Evolutionary conservation across 1,140 invertebrate genomes (phyloP), one percentile per base, ranked within the genome.

Genomic region (Trichonephila inaurata): DNA sequence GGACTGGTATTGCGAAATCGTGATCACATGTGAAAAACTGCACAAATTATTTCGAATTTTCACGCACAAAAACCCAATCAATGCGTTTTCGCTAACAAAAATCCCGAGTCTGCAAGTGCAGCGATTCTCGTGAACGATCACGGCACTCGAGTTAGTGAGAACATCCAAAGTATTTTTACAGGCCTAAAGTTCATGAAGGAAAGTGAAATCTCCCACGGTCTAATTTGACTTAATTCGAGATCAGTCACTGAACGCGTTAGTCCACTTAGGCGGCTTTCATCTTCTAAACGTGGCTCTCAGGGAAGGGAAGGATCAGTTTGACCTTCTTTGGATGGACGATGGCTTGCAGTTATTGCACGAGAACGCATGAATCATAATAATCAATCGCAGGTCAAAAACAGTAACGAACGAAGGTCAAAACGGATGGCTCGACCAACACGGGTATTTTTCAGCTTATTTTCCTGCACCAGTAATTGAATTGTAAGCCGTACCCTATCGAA

Each of bases 381-480:
- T 91, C 89, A 91, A 89, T 91, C 72, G 89, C 72, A n/a, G 89
- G 60, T 91, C 72, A 91, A 91, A 91, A 91, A 82, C 89, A 91
- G 89, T 91, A 82, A 91, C 89, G 89, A 91, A 91, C 89, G 60
- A 61, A 91, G 89, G 89, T 91, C 89, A 91, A 91, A 81, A 77
- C 12, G 16, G 33, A 89, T 40, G 64, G 33, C 24, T 44, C 64
- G 33, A 69, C 66, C 66, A 69, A 66, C 24, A 40, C 33, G 40
- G 83, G 28, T 40, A 87, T 89, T 89, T 89, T 89, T 89, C 85
- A 62, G 60, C 60, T 61, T 62, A n/a, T 89, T 89, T 89, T 69
- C 44, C 87, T 69, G 64, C 21, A 44, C 24, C 21, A 19, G 85
- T 33, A 66, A 66, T 89, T 89, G 33, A 69, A 89, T 69, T 72